Base-by-base conservation (phyloP, 2,888 invertebrate species). In the Branchellion lobata region DNA sequence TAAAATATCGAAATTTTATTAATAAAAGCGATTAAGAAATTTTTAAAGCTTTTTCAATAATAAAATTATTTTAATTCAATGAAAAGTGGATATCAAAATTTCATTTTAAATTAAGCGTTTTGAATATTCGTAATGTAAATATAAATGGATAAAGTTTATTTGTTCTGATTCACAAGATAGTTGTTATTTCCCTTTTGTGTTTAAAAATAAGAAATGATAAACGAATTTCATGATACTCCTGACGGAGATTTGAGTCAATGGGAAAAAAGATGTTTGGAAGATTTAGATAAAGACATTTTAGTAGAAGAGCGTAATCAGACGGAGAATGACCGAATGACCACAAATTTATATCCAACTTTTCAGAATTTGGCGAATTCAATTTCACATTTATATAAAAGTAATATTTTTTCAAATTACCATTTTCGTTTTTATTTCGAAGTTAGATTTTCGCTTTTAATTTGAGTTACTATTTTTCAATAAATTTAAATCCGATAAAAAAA, bases 361-460 rank as follows among this genome's bases (percentile, higher is more conserved):
- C 81, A 81, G 57, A 81, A 72, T 36, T 80, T 79, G 24, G 81
- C 81, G 11, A 75, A 79, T 21, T 27, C 79, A 11, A 81, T 81
- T 51, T 65, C 81, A 34, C 79, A 78, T 27, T 73, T 81, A 27
- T 81, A 81, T 74, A 81, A 81, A 81, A 80, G 81, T 81, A 47
- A 8, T 14, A 0, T 21, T 73, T 73, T 1, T 36, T 5, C 29
- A 3, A 11, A 5, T 69, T 33, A 29, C 21, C 65, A 40, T 40
- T 40, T 40, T 40, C 8, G 8, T 40, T 40, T 40, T 40, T n/a
- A n/a, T n/a, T n/a, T n/a, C n/a, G n/a, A n/a, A n/a, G n/a, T n/a
- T n/a, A n/a, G n/a, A 40, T 8, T 40, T 40, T 5, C 61, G 8
- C n/a, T 24, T 57, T 24, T n/a, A 24, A 5, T 57, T 57, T 57